These are phyloP conservation scores for Lepidurus couesii DNA, from an alignment of 1,140 invertebrate genomes.

Conservation along the genomic window DNA sequence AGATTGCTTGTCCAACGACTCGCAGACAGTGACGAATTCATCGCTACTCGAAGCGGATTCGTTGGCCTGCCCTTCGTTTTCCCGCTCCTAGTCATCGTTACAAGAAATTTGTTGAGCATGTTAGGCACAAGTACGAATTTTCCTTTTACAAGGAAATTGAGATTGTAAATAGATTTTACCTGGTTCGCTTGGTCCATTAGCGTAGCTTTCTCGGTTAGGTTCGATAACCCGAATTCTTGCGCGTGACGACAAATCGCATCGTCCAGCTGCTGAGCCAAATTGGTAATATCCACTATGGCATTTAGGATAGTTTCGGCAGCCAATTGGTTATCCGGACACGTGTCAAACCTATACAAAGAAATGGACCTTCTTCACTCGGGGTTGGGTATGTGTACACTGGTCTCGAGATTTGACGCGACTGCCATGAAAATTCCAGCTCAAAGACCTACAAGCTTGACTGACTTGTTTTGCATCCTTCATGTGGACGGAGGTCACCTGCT, in stretches of 20 bases:
- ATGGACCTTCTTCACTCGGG: neutral
- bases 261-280: slow-evolving; percentile 60
- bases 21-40: slow-evolving; percentile 26
- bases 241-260: slow-evolving; percentile 42
- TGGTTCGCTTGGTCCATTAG: neutral
- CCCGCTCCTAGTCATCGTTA: neutral
- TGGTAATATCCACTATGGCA: slow-evolving; percentile 57
- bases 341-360: slow-evolving; percentile 30
- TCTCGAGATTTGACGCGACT: neutral
- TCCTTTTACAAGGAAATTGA: neutral
- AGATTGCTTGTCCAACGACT: slow-evolving; percentile 26
- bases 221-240: neutral
- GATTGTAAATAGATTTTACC: neutral
- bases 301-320: slow-evolving; percentile 60
- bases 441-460: neutral
- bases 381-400: neutral
- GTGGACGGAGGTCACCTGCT: slow-evolving; percentile 1
- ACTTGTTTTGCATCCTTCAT: slow-evolving; percentile 25
- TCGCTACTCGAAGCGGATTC: slow-evolving; percentile 14
- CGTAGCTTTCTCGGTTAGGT: neutral
- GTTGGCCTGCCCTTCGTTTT: neutral
- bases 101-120: neutral
- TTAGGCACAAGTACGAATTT: neutral
- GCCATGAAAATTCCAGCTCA: neutral
- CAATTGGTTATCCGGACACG: slow-evolving; percentile 39